Evolutionary conservation across 2,797 vertebrate genomes (phyloP).

Genomic region (Glossophaga mutica): DNA sequence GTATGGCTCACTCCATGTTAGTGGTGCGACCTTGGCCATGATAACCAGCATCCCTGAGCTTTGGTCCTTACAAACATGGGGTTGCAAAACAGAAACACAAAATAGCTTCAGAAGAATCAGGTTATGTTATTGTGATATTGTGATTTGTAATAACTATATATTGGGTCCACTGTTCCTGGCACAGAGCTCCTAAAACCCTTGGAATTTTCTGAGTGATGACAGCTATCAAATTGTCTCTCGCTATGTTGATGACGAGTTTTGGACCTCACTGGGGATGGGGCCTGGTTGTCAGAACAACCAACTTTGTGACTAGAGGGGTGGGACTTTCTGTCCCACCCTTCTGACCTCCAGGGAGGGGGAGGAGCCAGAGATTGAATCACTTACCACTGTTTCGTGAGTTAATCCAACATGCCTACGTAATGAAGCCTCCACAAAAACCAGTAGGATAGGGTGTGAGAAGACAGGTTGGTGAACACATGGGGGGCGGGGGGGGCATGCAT

Average conservation of each 20-base stretch:
- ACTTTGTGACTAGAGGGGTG: background rate
- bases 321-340: background rate
- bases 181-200: background rate
- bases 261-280: no score
- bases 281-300: background rate
- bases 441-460: background rate
- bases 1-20: no score
- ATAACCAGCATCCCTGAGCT: background rate
- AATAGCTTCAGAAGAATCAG: background rate
- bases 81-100: background rate
- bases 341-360: background rate
- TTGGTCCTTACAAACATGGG: background rate
- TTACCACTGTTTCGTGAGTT: background rate
- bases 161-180: background rate
- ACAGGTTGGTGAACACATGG: background rate
- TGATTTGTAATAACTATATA: background rate
- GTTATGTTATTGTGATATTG: background rate
- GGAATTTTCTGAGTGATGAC: background rate
- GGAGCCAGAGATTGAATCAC: background rate
- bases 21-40: background rate
- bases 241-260: background rate
- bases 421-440: background rate
- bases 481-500: background rate
- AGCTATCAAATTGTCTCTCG: background rate
- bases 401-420: background rate